Conservation (phyloP, 2,113 vertebrate species). For the Dryoscopus gambensis region DNA sequence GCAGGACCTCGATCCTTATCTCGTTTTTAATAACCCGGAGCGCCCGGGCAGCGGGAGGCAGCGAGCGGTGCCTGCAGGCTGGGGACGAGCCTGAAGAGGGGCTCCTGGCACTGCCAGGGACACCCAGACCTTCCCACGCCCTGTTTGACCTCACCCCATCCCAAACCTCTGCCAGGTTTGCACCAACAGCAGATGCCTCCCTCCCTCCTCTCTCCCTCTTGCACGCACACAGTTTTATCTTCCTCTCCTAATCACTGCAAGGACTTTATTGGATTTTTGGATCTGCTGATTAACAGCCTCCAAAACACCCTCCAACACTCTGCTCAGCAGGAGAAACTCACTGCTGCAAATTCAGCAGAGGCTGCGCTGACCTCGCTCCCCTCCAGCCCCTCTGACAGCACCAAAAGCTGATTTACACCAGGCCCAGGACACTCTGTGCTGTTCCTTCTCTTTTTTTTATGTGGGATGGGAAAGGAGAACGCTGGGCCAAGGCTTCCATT, state of each 20-base stretch:
- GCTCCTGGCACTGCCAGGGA: neutral
- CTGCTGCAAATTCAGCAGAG: neutral
- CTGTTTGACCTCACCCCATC: neutral
- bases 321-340: neutral
- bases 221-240: neutral
- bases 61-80: accelerated
- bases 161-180: neutral
- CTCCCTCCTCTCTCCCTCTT: neutral
- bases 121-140: neutral
- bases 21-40: neutral
- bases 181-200: neutral
- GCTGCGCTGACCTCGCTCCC: neutral
- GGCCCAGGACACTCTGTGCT: neutral
- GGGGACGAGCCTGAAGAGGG: neutral
- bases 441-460: neutral
- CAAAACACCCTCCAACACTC: neutral
- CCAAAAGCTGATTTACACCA: neutral
- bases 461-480: neutral
- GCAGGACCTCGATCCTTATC: neutral
- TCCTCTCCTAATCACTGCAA: neutral
- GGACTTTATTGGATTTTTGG: neutral
- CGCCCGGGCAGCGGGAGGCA: neutral
- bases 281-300: neutral
- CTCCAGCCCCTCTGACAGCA: neutral
- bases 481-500: constrained; percentile 7